Conservation (phyloP, 2,113 vertebrate genomes). For the Nestor notabilis region DNA sequence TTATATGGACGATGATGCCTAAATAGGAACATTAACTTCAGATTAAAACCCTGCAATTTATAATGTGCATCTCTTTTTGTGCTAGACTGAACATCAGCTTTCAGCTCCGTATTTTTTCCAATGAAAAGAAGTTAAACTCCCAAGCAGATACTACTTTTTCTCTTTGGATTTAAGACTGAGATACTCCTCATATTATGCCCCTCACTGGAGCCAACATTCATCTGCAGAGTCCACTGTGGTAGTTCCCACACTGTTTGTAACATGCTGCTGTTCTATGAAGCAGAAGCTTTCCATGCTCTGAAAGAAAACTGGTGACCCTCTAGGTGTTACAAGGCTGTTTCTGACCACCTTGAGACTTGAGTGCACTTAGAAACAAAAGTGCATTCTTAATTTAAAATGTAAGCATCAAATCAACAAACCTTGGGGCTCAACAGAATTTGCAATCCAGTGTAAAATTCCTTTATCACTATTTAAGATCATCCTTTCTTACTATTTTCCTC, state of each 20-base stretch:
- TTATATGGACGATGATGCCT: background rate
- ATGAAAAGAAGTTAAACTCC: background rate
- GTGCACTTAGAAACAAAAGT: background rate
- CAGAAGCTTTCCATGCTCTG: background rate
- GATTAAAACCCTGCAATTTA: conserved; percentile 12
- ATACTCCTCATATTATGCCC: background rate
- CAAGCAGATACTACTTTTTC: background rate
- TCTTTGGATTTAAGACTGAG: background rate
- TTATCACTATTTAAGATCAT: background rate
- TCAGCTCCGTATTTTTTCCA: background rate
- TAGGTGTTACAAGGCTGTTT: background rate
- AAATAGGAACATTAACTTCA: conserved; percentile 39
- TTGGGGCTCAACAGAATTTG: background rate
- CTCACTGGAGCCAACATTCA: background rate
- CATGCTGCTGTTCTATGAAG: background rate
- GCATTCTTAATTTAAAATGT: background rate
- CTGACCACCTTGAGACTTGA: background rate
- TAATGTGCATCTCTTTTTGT: background rate
- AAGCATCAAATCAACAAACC: background rate
- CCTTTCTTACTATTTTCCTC: background rate
- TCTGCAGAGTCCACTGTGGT: background rate
- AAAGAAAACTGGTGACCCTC: background rate
- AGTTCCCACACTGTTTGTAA: background rate
- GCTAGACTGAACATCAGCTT: background rate
- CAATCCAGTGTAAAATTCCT: background rate